These are phyloP conservation scores for Phytoseiulus persimilis DNA, from an alignment of 2,888 invertebrate species.

Conservation along the genomic window DNA sequence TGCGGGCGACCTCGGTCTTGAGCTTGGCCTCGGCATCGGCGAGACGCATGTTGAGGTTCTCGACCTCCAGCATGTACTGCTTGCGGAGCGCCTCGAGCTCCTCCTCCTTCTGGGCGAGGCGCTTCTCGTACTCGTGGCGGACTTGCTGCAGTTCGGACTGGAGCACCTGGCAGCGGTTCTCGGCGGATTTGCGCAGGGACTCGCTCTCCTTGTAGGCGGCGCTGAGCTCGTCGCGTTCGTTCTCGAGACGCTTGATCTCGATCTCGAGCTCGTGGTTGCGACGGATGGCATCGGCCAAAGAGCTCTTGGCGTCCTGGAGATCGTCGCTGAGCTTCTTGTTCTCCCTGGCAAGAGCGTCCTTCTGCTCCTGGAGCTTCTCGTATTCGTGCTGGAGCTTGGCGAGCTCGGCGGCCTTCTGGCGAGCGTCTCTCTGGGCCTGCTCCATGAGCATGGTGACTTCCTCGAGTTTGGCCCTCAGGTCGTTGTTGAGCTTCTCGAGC, in stretches of 20 bases:
- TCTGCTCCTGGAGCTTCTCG: slow-evolving; percentile 93
- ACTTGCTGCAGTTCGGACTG: slow-evolving; percentile 84
- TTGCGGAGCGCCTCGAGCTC: slow-evolving; percentile 95
- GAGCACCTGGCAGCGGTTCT: slow-evolving; percentile 85
- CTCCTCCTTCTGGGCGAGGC: slow-evolving; percentile 94
- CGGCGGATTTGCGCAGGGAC: slow-evolving; percentile 94
- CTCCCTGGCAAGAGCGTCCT: slow-evolving; percentile 85
- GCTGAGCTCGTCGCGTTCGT: slow-evolving; percentile 95
- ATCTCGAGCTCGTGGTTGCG: slow-evolving; percentile 94
- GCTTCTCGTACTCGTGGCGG: slow-evolving; percentile 93
- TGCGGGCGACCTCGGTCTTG: slow-evolving; percentile 87
- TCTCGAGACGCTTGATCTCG: slow-evolving; percentile 93
- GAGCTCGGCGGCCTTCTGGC: slow-evolving; percentile 80
- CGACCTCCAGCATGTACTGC: slow-evolving; percentile 94
- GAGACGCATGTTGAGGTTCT: slow-evolving; percentile 85
- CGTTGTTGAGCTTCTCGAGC: slow-evolving; percentile 82
- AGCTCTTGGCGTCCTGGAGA: slow-evolving; percentile 84
- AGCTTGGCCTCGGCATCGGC: slow-evolving; percentile 90
- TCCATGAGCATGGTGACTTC: slow-evolving; percentile 86
- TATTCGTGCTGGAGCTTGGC: slow-evolving; percentile 83
- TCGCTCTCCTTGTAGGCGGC: slow-evolving; percentile 98
- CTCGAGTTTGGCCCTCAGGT: slow-evolving; percentile 84
- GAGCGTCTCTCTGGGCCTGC: slow-evolving; percentile 76
- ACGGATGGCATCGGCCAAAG: slow-evolving; percentile 87
- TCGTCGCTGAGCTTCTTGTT: slow-evolving; percentile 98